A percentile compares a stretch with the other conserved stretches of the same genome.
Conservation (phyloP, 2,113 vertebrate species). For the Forbesichthys papilliferus region DNA sequence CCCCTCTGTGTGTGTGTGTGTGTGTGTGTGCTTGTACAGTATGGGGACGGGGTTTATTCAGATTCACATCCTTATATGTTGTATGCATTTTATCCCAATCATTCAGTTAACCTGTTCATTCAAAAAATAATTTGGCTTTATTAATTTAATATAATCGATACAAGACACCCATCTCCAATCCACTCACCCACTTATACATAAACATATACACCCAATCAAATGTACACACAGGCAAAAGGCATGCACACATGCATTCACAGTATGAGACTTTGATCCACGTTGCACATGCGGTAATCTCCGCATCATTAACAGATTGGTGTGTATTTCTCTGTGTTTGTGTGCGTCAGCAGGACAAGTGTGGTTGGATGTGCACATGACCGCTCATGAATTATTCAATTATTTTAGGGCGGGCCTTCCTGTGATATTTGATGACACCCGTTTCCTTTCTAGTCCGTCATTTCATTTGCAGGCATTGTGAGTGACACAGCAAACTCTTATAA, state of each 20-base stretch:
- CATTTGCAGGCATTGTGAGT: constrained; percentile 44
- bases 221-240: too few species aligned
- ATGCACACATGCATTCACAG: background rate
- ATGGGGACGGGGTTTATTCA: background rate
- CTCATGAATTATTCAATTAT: constrained; percentile 33
- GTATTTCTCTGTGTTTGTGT: background rate
- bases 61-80: background rate
- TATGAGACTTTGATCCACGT: background rate
- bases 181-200: too few species aligned
- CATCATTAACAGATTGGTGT: background rate
- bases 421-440: constrained; percentile 33
- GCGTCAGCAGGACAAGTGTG: background rate
- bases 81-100: too few species aligned
- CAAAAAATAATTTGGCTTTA: background rate
- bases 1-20: constrained; percentile 5
- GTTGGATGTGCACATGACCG: background rate
- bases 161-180: too few species aligned
- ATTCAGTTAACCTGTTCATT: too few species aligned
- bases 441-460: constrained; percentile 22
- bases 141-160: background rate
- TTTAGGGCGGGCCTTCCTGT: constrained; percentile 20
- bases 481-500: constrained; percentile 19
- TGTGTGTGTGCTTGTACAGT: constrained; percentile 5
- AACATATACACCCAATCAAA: too few species aligned
- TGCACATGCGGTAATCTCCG: background rate